Evolutionary conservation across 1,140 invertebrate genomes (phyloP).

Genomic region (Trichogramma pretiosum): DNA sequence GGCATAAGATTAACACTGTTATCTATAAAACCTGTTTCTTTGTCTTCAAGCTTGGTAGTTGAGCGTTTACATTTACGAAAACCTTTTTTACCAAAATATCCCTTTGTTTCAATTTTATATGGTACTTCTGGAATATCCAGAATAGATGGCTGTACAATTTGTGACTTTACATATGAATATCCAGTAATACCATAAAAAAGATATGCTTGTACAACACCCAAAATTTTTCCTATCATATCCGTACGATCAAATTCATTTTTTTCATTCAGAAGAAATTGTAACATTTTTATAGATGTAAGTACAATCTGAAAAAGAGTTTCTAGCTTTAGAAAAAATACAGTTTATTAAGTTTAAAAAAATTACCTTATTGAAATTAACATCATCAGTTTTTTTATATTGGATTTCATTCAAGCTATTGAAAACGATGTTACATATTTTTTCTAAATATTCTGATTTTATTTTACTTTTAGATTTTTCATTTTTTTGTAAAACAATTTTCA

Average conservation of each 20-base stretch:
- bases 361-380: slow-evolving; percentile 33
- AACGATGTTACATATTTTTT: slow-evolving; percentile 25
- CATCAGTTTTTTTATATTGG: slow-evolving; percentile 22
- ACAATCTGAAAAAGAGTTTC: slow-evolving; percentile 25
- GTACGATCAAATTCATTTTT: slow-evolving; percentile 21
- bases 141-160: slow-evolving; percentile 43
- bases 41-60: slow-evolving; percentile 26
- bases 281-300: slow-evolving; percentile 28
- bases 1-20: slow-evolving; percentile 25
- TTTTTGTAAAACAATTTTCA: slow-evolving; percentile 33
- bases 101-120: slow-evolving; percentile 32
- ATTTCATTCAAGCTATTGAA: slow-evolving; percentile 25
- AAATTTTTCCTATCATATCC: slow-evolving; percentile 39
- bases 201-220: slow-evolving; percentile 47
- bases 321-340: not conserved
- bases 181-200: slow-evolving; percentile 44
- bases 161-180: slow-evolving; percentile 29
- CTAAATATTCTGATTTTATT: slow-evolving; percentile 24
- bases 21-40: slow-evolving; percentile 17
- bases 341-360: slow-evolving; percentile 7
- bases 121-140: slow-evolving; percentile 46
- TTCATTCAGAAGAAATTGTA: slow-evolving; percentile 22
- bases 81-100: slow-evolving; percentile 36
- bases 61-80: slow-evolving; percentile 29
- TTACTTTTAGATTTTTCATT: slow-evolving; percentile 16